A percentile compares a stretch with the other conserved stretches of the same genome.
Conservation (phyloP, 2,888 invertebrate species). For the Andrena flavipes region DNA sequence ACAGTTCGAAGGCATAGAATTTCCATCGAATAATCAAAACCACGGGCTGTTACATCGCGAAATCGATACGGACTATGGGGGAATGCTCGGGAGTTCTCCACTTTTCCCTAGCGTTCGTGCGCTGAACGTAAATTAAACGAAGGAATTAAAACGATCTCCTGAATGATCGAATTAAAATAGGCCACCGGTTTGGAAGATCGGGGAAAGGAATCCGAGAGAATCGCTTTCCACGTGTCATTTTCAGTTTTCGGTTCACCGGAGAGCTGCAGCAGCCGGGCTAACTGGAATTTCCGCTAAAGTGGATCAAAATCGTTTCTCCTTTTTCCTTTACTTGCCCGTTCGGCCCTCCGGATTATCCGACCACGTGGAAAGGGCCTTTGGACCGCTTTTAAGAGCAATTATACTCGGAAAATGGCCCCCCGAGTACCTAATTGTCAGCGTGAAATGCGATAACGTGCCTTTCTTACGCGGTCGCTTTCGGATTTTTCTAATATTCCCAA, state of each 20-base stretch:
- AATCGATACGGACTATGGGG: not conserved
- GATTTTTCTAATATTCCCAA: conserved; percentile 7
- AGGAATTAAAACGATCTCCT: conserved; percentile 33
- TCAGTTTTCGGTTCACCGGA: conserved; percentile 63
- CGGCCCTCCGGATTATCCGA: conserved; percentile 53
- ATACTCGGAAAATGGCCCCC: conserved; percentile 57
- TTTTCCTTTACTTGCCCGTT: conserved; percentile 19
- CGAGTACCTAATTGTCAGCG: conserved; percentile 32
- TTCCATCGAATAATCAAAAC: not conserved
- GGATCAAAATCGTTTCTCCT: conserved; percentile 61
- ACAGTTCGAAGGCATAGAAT: not conserved
- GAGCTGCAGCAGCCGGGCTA: conserved; percentile 56
- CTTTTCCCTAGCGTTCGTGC: not conserved
- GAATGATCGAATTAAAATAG: conserved; percentile 37
- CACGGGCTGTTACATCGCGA: not conserved
- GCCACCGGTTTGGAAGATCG: not conserved
- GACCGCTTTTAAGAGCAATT: conserved; percentile 64
- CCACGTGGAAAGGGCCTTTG: conserved; percentile 33
- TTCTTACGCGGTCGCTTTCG: not conserved
- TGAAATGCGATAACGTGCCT: not conserved
- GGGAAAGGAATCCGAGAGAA: conserved; percentile 24
- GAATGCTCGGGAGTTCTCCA: not conserved
- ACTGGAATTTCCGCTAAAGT: conserved; percentile 62
- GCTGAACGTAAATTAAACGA: conserved; percentile 32
- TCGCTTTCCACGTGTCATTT: conserved; percentile 52